Conservation (phyloP, 2,113 vertebrate species). For the Mellivora capensis region DNA sequence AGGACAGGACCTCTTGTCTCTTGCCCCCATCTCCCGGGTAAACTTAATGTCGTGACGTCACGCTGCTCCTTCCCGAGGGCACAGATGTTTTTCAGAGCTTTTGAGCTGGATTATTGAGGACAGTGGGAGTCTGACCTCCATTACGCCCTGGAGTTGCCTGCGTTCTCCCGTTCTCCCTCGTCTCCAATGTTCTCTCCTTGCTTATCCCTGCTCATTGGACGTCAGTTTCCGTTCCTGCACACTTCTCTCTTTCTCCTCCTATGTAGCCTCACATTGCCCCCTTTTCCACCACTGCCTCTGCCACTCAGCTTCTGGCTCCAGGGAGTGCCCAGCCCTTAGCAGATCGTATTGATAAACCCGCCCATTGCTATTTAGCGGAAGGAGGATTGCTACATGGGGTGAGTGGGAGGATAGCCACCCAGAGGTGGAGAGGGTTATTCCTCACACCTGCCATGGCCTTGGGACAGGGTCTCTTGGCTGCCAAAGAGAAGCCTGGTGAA, state of each 20-base stretch:
- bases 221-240: not conserved
- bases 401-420: not conserved
- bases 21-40: rapidly evolving
- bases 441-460: not conserved
- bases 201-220: not conserved
- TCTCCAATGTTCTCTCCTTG: not conserved
- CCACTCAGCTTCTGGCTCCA: not conserved
- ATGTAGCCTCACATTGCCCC: not conserved
- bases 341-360: not conserved
- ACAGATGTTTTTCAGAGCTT: not conserved
- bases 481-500: not conserved
- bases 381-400: too few species aligned
- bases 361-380: not conserved
- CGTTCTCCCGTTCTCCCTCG: not conserved
- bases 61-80: not conserved
- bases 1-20: not conserved
- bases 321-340: not conserved
- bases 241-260: not conserved
- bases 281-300: too few species aligned
- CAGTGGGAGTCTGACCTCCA: not conserved
- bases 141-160: not conserved
- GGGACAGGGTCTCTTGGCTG: not conserved
- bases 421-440: not conserved
- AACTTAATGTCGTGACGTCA: not conserved
- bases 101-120: too few species aligned